Conservation (phyloP, 2,888 invertebrate species). For the Thereva unica region DNA sequence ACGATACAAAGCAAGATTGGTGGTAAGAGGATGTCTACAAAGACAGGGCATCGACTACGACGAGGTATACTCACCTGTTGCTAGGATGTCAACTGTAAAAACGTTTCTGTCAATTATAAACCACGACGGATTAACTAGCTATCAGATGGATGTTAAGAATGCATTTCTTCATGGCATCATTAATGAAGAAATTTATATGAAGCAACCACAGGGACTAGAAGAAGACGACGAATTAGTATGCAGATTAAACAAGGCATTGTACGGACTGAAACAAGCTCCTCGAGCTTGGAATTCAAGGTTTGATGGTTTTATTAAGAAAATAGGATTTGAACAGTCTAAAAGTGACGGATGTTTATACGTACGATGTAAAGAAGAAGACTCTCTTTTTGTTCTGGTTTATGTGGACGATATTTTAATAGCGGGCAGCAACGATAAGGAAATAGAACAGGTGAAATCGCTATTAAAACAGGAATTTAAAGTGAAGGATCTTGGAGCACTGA, state of each 20-base stretch:
- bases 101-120: too few relatives aligned
- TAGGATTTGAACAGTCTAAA: slow-evolving; percentile 36
- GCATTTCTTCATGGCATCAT: slow-evolving; percentile 34
- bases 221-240: slow-evolving; percentile 27
- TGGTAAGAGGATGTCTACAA: too few relatives aligned
- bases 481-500: too few relatives aligned
- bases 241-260: slow-evolving; percentile 39
- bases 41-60: too few relatives aligned
- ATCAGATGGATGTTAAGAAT: slow-evolving; percentile 31
- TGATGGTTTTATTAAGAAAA: slow-evolving; percentile 30
- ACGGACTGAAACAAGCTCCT: slow-evolving; percentile 42
- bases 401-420: slow-evolving; percentile 42
- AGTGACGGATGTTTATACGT: slow-evolving; percentile 42
- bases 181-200: slow-evolving; percentile 14
- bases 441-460: slow-evolving; percentile 38
- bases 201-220: slow-evolving; percentile 21
- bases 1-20: too few relatives aligned
- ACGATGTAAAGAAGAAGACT: slow-evolving; percentile 36
- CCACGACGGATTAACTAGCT: too few relatives aligned
- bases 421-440: slow-evolving; percentile 35
- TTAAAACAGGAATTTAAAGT: too few relatives aligned
- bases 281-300: slow-evolving; percentile 38
- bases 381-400: slow-evolving; percentile 43
- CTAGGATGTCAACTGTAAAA: too few relatives aligned
- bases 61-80: too few relatives aligned